Conservation (phyloP, 1,140 invertebrate genomes). For the Melipona quadrifasciata region DNA sequence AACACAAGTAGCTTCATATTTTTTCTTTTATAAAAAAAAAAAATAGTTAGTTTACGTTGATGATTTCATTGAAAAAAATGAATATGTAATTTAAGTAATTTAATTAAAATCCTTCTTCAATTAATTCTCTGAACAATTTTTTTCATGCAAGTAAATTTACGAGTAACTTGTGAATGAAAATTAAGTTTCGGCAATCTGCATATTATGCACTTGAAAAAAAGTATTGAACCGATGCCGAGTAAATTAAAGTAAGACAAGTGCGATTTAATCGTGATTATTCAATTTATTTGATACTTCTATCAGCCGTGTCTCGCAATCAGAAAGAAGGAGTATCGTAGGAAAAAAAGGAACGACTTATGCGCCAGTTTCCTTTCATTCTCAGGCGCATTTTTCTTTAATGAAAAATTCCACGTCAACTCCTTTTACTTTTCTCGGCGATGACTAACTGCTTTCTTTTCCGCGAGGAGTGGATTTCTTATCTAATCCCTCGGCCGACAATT, state of each 20-base stretch:
- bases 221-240: not conserved
- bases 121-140: not conserved
- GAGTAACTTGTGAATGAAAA: not conserved
- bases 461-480: not conserved
- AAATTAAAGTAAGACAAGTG: not conserved
- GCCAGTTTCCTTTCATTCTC: slow-evolving; percentile 35
- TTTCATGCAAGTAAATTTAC: not conserved
- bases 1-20: not conserved
- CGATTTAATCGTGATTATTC: not conserved
- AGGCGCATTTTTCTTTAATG: slow-evolving; percentile 2
- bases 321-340: not conserved
- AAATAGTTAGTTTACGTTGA: not conserved
- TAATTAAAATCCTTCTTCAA: not conserved
- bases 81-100: not conserved
- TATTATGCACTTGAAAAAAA: not conserved
- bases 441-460: slow-evolving; percentile 50
- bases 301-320: not conserved
- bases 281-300: not conserved
- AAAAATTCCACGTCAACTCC: slow-evolving; percentile 37
- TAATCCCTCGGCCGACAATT: slow-evolving; percentile 42
- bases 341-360: slow-evolving; percentile 35
- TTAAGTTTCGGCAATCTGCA: not conserved
- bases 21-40: not conserved
- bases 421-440: slow-evolving; percentile 51
- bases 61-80: not conserved